Conservation (phyloP, 2,113 vertebrate genomes). For the Geococcyx californianus region DNA sequence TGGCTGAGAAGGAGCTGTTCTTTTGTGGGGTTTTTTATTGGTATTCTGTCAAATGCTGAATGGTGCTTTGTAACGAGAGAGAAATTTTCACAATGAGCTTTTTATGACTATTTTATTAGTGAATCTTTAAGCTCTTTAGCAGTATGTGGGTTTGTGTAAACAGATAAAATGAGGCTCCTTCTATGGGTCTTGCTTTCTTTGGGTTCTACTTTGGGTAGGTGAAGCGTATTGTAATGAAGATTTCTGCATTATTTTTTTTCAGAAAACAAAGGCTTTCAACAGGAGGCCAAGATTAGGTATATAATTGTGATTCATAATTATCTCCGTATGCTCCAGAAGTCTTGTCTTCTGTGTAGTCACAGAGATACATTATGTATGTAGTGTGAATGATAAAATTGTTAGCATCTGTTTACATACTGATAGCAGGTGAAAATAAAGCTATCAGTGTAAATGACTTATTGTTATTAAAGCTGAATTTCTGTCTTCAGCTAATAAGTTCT, state of each 20-base stretch:
- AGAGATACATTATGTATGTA: conserved; percentile 28
- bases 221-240: neutral
- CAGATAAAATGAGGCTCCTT: neutral
- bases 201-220: neutral
- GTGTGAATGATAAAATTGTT: conserved; percentile 25
- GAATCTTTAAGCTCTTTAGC: neutral
- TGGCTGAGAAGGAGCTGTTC: neutral
- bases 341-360: neutral
- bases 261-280: neutral
- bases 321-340: neutral
- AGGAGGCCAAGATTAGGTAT: neutral
- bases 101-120: neutral
- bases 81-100: neutral
- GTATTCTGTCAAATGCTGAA: neutral
- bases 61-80: neutral
- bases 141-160: neutral
- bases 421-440: conserved; percentile 51
- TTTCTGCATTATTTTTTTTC: neutral
- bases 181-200: neutral
- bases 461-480: conserved; percentile 31
- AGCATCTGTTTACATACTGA: conserved; percentile 44
- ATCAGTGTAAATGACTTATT: conserved; percentile 3
- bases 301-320: conserved; percentile 33
- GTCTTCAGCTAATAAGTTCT: neutral
- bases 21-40: neutral